Percentiles rank a stretch among this genome's conserved stretches.
phyloP scores from a whole-genome alignment of 2,888 invertebrate genomes.

The Ormia ochracea region DNA sequence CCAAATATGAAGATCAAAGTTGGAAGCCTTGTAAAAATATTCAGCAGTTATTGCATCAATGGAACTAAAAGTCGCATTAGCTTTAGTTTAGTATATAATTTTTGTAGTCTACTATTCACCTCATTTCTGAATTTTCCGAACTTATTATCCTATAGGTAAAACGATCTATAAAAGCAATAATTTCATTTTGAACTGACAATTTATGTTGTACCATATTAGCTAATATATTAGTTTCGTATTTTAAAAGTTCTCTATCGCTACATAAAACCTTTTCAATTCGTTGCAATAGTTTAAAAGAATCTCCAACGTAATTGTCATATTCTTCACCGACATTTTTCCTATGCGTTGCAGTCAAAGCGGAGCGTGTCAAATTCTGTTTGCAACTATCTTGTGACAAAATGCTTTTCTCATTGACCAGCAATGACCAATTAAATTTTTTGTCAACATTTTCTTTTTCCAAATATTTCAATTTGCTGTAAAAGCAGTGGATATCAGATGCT shows the following conservation, averaged over 20 bases:
- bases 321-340: slow-evolving; percentile 63
- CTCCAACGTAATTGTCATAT: slow-evolving; percentile 65
- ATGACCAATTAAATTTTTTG: slow-evolving; percentile 68
- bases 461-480: slow-evolving; percentile 64
- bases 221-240: slow-evolving; percentile 40
- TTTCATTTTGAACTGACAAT: slow-evolving; percentile 64
- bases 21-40: slow-evolving; percentile 64
- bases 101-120: slow-evolving; percentile 64
- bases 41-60: slow-evolving; percentile 66
- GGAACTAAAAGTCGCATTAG: slow-evolving; percentile 58
- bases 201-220: slow-evolving; percentile 61
- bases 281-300: slow-evolving; percentile 42
- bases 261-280: slow-evolving; percentile 62
- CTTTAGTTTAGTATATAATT: neutral
- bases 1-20: slow-evolving; percentile 72
- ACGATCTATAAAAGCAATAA: slow-evolving; percentile 66
- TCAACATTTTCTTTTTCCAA: slow-evolving; percentile 63
- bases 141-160: slow-evolving; percentile 70
- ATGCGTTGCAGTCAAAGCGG: neutral
- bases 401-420: slow-evolving; percentile 69
- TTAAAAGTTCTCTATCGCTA: slow-evolving; percentile 23
- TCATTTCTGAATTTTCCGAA: slow-evolving; percentile 70
- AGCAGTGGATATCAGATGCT: slow-evolving; percentile 68
- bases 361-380: slow-evolving; percentile 65
- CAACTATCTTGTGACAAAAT: slow-evolving; percentile 69